Percentiles rank a stretch among this genome's conserved stretches.
phyloP scores from a whole-genome alignment of 2,797 vertebrate genomes.

The Hoplostethus mediterraneus region DNA sequence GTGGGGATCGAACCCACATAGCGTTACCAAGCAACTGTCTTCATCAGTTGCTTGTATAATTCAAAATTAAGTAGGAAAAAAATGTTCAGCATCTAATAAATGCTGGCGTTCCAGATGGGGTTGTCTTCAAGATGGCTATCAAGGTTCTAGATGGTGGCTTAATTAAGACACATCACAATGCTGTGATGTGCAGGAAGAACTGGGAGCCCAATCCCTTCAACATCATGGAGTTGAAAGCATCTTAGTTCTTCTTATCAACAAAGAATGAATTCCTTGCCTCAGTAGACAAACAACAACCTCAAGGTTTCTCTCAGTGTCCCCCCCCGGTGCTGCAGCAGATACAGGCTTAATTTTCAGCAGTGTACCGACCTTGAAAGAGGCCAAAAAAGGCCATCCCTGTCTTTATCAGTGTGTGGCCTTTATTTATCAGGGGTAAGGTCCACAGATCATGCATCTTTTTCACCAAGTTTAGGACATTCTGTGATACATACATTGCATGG shows the following conservation, averaged over 20 bases:
- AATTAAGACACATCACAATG: constrained; percentile 18
- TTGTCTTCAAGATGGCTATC: constrained; percentile 6
- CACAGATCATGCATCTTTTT: too few relatives aligned
- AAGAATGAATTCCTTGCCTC: neutral
- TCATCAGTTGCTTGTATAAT: constrained; percentile 8
- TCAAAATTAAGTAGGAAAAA: neutral
- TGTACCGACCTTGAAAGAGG: constrained; percentile 27
- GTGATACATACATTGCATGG: neutral
- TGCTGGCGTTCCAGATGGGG: neutral
- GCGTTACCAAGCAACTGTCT: too few relatives aligned
- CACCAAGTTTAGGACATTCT: neutral
- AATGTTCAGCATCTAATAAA: constrained; percentile 14
- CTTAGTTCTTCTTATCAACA: constrained; percentile 15
- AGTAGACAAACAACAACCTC: neutral
- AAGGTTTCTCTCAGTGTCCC: constrained; percentile 40
- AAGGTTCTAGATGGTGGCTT: neutral
- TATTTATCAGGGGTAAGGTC: too few relatives aligned
- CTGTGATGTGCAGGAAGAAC: neutral
- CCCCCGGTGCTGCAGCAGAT: neutral
- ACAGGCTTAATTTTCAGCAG: constrained; percentile 7
- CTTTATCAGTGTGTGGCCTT: neutral
- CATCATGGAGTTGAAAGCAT: constrained; percentile 1
- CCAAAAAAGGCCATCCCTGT: neutral
- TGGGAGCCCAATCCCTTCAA: neutral
- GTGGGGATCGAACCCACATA: too few relatives aligned